Evolutionary conservation across 2,113 vertebrate genomes (phyloP).

Genomic region (Balaenoptera acutorostrata): DNA sequence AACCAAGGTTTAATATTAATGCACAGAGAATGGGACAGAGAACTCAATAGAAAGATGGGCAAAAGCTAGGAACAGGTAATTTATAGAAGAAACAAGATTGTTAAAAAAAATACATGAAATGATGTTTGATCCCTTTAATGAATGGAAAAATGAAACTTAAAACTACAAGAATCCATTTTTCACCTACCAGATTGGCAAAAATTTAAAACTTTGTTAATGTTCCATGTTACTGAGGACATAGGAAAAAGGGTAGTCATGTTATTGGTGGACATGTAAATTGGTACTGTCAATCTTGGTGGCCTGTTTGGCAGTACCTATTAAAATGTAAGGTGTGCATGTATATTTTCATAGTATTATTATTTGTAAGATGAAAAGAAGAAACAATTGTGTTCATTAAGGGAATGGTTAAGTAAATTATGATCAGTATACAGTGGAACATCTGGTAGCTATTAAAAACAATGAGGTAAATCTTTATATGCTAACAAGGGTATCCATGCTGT

Average conservation of each 20-base stretch:
- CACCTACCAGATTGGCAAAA: not conserved
- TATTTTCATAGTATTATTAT: conserved; percentile 14
- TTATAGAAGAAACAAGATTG: conserved; percentile 14
- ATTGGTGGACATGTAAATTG: not conserved
- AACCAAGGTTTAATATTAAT: not conserved
- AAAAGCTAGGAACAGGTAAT: conserved; percentile 19
- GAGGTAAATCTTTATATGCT: not conserved
- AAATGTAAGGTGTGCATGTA: not conserved
- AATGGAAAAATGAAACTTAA: conserved; percentile 15
- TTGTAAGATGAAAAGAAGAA: conserved; percentile 10
- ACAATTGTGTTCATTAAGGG: not conserved
- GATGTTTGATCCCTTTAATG: conserved; percentile 21
- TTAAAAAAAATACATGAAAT: conserved; percentile 27
- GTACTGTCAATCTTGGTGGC: not conserved
- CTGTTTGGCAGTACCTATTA: not conserved
- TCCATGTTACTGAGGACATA: not conserved
- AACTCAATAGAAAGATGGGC: not conserved
- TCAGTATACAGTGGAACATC: not conserved
- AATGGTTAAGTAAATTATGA: not conserved
- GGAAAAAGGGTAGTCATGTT: not conserved
- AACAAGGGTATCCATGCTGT: not conserved
- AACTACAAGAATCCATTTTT: conserved; percentile 8
- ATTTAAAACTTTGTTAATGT: not conserved
- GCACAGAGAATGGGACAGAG: not conserved
- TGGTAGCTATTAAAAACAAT: not conserved